Conservation (phyloP, 2,888 invertebrate species). For the Thalpophila matura region DNA sequence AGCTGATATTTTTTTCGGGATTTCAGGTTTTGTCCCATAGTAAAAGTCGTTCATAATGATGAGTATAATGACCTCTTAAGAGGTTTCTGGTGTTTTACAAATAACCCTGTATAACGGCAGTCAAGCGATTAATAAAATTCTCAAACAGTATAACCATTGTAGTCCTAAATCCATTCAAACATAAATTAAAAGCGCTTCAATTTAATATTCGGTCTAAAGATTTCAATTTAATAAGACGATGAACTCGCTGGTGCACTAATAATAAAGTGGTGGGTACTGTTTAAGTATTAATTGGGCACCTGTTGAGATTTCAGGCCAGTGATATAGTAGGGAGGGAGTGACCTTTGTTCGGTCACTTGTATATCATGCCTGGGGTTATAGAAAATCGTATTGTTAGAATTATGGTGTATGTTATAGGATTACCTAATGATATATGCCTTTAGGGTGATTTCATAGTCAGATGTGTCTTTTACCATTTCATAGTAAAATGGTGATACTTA, state of each 20-base stretch:
- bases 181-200: not conserved
- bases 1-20: too few species aligned
- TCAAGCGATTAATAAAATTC: too few species aligned
- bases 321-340: constrained; percentile 48
- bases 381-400: constrained; percentile 22
- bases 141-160: not conserved
- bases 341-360: constrained; percentile 45
- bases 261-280: constrained; percentile 34
- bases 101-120: too few species aligned
- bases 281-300: constrained; percentile 60
- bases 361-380: constrained; percentile 30
- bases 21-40: too few species aligned
- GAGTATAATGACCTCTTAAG: too few species aligned
- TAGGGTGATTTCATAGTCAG: too few species aligned
- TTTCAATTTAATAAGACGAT: constrained; percentile 18
- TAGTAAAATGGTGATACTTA: too few species aligned
- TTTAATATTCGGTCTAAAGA: constrained; percentile 9
- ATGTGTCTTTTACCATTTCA: too few species aligned
- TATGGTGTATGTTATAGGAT: constrained; percentile 1
- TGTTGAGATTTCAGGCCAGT: constrained; percentile 57
- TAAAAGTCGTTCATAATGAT: too few species aligned
- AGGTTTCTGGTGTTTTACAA: too few species aligned
- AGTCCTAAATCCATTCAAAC: not conserved
- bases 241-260: constrained; percentile 18
- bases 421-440: too few species aligned